A percentile compares a stretch with the other conserved stretches of the same genome.
These are phyloP conservation scores for Hirudo medicinalis DNA, from an alignment of 1,140 invertebrate species.

Conservation along the genomic window DNA sequence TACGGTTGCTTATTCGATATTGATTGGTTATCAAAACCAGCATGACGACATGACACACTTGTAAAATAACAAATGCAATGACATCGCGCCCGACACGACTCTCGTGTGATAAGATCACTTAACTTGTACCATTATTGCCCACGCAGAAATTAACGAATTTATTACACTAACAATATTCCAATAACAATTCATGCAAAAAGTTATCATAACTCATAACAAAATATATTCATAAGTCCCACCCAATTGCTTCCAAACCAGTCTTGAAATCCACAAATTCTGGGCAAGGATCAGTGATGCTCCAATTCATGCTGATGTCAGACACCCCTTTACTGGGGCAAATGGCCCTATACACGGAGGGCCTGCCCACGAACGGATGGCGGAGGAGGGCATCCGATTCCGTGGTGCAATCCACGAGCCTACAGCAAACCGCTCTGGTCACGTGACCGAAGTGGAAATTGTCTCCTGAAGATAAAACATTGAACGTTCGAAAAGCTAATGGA, in stretches of 20 bases:
- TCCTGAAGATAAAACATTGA: neutral
- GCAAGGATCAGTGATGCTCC: slow-evolving; percentile 16
- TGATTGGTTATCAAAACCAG: no score
- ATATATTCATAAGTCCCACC: neutral
- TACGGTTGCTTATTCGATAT: neutral
- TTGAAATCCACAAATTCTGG: slow-evolving; percentile 17
- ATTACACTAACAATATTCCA: no score
- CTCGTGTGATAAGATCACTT: no score
- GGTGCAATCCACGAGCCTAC: slow-evolving; percentile 20
- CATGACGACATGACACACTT: neutral
- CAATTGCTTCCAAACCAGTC: slow-evolving; percentile 16
- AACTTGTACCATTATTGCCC: no score
- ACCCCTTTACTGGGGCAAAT: neutral
- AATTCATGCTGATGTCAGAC: slow-evolving; percentile 16
- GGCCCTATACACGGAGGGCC: slow-evolving; percentile 17
- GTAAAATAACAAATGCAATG: neutral
- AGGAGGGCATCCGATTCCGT: slow-evolving; percentile 11
- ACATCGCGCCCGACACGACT: neutral
- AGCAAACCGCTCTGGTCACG: slow-evolving; percentile 52
- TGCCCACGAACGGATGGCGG: slow-evolving; percentile 20
- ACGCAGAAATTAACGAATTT: no score
- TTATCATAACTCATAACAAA: neutral
- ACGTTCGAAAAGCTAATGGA: neutral
- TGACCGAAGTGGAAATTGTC: slow-evolving; percentile 63
- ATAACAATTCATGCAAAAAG: neutral